Evolutionary conservation across 2,797 vertebrate species (phyloP), one percentile per base, ranked within the genome.

Genomic region (Gallinago stenura): DNA sequence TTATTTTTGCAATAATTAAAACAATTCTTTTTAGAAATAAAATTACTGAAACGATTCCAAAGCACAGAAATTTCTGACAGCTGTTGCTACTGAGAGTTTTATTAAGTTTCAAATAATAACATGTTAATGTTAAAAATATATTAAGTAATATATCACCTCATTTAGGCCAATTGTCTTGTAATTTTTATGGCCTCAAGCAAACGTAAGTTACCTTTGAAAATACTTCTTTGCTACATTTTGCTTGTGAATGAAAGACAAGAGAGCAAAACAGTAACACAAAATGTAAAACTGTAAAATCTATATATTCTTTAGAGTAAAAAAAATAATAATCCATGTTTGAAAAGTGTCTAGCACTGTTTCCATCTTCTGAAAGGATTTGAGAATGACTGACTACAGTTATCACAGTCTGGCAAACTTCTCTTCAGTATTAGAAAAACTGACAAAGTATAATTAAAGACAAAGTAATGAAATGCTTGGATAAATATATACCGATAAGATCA

Each of bases 401-500:
- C 48, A 50, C 14, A 64, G 39, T 48, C 22, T 76, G 24, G n/a
- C 35, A 62, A 89, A 61, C 21, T 71, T 93, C 73, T 68, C 16
- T 35, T 60, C 64, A 64, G 30, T 48, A 53, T 53, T 25, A 58
- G 56, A 62, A 92, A 90, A 95, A 64, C 7, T 39, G 45, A 10
- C 15, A 37, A n/a, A 64, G 25, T 80, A 39, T 39, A 69, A 94
- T 92, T 93, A 87, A 93, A 69, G 73, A 68, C 35, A 73, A 88
- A 62, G 24, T 62, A 68, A 80, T 57, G 56, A 81, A 92, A 87
- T 0, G 0, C 60, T 83, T 86, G 31, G 20, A 78, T 78, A 95
- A 92, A 84, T 90, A 91, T n/a, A 69, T 66, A 66, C 66, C 85
- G 73, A 57, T 87, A 71, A 62, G 15, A 79, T 79, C 82, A 91